These are phyloP conservation scores for Melanocharis versteri DNA, from an alignment of 2,113 vertebrate genomes.

Conservation along the genomic window DNA sequence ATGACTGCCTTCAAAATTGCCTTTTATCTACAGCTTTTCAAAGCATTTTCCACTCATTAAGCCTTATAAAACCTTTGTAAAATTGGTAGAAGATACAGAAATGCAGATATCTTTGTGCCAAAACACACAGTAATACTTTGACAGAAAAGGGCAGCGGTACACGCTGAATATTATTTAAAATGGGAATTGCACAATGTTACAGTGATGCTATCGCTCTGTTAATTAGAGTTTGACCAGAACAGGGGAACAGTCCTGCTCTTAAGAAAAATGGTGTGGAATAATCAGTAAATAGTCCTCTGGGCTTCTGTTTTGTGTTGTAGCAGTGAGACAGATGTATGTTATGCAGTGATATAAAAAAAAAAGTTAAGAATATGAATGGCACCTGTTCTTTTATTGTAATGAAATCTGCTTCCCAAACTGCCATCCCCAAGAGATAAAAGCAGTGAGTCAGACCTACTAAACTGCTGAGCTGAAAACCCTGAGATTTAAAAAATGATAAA, in stretches of 20 bases:
- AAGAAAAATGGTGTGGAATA: not conserved
- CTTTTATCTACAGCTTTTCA: slow-evolving; percentile 51
- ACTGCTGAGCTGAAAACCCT: not conserved
- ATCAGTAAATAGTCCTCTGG: not conserved
- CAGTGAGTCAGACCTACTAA: not conserved
- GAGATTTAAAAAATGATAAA: not conserved
- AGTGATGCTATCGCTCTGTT: not conserved
- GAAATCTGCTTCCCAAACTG: slow-evolving; percentile 14
- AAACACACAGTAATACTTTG: not conserved
- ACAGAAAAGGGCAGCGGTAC: slow-evolving; percentile 17
- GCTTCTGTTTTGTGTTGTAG: not conserved
- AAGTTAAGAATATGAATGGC: not conserved
- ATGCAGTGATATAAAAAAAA: not conserved
- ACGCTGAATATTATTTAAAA: not conserved
- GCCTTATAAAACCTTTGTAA: slow-evolving; percentile 21
- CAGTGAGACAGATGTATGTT: not conserved
- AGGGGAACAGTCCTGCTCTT: not conserved
- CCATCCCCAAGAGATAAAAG: not conserved
- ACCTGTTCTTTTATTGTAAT: slow-evolving; percentile 3
- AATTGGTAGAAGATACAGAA: slow-evolving; percentile 23
- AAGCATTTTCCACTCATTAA: slow-evolving; percentile 37
- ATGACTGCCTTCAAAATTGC: slow-evolving; percentile 48
- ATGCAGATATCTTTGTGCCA: slow-evolving; percentile 24
- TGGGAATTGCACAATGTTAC: not conserved
- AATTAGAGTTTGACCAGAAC: slow-evolving; percentile 21